phyloP scores from a whole-genome alignment of 2,888 invertebrate species.

The Caenorhabditis sp. region DNA sequence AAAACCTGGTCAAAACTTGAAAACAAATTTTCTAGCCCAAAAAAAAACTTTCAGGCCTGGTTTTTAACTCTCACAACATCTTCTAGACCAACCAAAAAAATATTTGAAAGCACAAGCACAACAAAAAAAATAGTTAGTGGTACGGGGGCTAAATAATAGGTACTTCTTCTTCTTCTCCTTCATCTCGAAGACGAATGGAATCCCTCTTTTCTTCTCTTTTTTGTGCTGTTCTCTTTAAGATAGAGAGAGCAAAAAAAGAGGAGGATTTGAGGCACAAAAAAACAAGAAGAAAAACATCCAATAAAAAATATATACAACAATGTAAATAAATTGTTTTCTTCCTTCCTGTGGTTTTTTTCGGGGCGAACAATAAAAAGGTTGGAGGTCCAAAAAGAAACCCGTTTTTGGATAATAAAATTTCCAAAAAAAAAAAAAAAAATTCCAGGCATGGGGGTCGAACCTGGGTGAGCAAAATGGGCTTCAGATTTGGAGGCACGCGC shows the following conservation, averaged over 20 bases:
- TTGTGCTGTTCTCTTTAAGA: too few relatives aligned
- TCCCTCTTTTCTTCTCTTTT: not conserved
- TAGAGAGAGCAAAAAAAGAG: not conserved
- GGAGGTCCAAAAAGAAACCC: not conserved
- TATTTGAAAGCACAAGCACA: too few relatives aligned
- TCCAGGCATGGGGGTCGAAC: not conserved
- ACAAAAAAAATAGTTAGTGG: not conserved
- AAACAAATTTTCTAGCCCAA: too few relatives aligned
- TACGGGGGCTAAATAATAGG: not conserved
- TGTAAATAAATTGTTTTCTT: not conserved
- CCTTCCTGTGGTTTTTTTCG: not conserved
- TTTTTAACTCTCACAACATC: too few relatives aligned
- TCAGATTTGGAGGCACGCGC: too few relatives aligned
- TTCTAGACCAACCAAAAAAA: too few relatives aligned
- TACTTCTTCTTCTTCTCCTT: too few relatives aligned
- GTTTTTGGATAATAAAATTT: not conserved
- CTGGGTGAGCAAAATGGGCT: too few relatives aligned
- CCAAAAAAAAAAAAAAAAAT: not conserved
- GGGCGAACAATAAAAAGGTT: not conserved
- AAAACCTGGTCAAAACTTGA: too few relatives aligned
- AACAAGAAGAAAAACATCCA: not conserved
- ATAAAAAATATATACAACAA: slow-evolving; percentile 1
- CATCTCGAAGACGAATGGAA: not conserved
- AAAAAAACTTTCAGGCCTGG: too few relatives aligned
- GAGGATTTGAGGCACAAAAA: not conserved